A percentile compares a stretch with the other conserved stretches of the same genome.
Evolutionary conservation across 2,797 vertebrate species (phyloP).

Genomic region (Hafferia zeledoni): DNA sequence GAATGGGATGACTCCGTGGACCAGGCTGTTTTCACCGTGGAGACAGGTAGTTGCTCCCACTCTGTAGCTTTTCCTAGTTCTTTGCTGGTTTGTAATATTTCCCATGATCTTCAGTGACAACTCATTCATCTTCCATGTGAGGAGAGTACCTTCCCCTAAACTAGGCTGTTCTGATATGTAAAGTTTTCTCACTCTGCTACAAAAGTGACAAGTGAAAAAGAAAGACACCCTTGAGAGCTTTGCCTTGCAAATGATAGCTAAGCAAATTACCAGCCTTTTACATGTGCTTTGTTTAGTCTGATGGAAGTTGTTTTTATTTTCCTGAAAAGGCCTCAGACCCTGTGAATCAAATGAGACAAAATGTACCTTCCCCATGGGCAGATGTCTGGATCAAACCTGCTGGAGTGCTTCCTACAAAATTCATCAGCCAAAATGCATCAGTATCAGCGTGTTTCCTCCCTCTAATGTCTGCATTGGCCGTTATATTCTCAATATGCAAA

Average conservation of each 20-base stretch:
- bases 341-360: constrained; percentile 58
- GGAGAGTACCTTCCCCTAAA: not conserved
- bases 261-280: constrained; percentile 7
- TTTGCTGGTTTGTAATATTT: not conserved
- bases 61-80: not conserved
- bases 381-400: constrained; percentile 51
- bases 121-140: not conserved
- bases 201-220: not conserved
- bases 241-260: constrained; percentile 15
- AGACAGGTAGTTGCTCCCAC: constrained; percentile 37
- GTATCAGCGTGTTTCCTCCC: constrained; percentile 29
- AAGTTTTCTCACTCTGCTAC: not conserved
- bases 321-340: constrained; percentile 55
- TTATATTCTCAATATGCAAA: constrained; percentile 59
- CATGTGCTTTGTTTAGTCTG: constrained; percentile 24
- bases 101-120: not conserved
- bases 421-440: constrained; percentile 31
- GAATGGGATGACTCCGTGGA: constrained; percentile 53
- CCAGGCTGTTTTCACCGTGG: constrained; percentile 42
- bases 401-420: constrained; percentile 59
- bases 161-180: not conserved
- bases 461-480: constrained; percentile 58
- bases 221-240: not conserved
- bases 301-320: constrained; percentile 30
- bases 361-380: constrained; percentile 43